Evolutionary conservation across 2,797 vertebrate genomes (phyloP), one percentile per base, ranked within the genome.

Genomic region (Argyrosomus regius): DNA sequence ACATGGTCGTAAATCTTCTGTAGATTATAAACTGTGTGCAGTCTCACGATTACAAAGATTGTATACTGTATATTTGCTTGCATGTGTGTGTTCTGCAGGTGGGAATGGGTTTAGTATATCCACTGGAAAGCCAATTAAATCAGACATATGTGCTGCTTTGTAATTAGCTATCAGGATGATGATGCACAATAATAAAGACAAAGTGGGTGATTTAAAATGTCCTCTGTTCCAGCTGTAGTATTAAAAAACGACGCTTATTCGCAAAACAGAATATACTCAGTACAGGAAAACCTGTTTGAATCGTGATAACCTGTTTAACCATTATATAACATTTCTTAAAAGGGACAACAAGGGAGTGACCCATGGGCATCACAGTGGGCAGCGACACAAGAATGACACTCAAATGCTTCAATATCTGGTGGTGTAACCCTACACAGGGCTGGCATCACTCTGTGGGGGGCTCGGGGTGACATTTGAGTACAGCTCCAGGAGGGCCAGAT

Each of bases 381-480:
- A 64, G 69, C 17, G 10, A 83, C 70, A 81, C 72, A 60, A 59
- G 49, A 80, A 80, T 82, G 77, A 84, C 83, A 88, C 81, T 77
- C 39, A 63, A 73, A 81, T 16, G 74, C 77, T 81, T 83, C 79
- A 70, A 46, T 78, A 77, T 84, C 53, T 80, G 79, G 61, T 81
- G 78, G 76, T 80, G 77, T 88, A 87, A 86, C 75, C 75, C 53
- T 24, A 69, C 84, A 78, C 57, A 60, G 75, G 79, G 65, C 53
- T 80, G 79, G 81, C 84, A 72, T 77, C 53, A 2, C 87, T 86
- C 78, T 50, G 78, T 52, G 41, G 86, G 90, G 84, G 80, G 72
- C 70, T 76, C 67, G 5, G 35, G 77, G 43, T 94, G 93, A 93
- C 94, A 93, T 95, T 94, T 93, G 85, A 88, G 85, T 88, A 64